These are phyloP conservation scores for Paramisgurnus dabryanus DNA, from an alignment of 2,113 vertebrate genomes.

Conservation along the genomic window DNA sequence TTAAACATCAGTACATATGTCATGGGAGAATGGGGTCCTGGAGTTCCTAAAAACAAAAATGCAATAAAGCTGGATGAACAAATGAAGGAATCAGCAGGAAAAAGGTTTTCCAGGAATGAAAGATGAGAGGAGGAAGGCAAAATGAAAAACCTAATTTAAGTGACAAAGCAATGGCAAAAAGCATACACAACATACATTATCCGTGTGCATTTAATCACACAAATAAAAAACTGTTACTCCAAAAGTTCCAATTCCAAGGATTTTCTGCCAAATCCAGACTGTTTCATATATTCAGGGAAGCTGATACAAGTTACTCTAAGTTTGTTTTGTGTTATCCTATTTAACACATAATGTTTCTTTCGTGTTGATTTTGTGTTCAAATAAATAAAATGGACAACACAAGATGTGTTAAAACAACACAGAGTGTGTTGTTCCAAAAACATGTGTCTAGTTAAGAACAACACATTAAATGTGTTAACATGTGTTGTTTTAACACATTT, in stretches of 20 bases:
- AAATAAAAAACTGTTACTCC: neutral
- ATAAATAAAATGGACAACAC: too few species aligned
- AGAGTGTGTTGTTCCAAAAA: too few species aligned
- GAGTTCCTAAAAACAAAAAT: neutral
- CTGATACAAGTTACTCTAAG: neutral
- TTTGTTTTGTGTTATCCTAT: too few species aligned
- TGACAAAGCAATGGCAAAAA: neutral
- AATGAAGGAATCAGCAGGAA: slow-evolving; percentile 44
- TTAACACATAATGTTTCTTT: too few species aligned
- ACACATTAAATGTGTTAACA: too few species aligned
- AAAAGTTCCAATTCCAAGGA: neutral
- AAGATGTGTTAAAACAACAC: too few species aligned
- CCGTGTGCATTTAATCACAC: neutral
- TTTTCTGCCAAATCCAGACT: neutral
- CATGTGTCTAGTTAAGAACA: too few species aligned
- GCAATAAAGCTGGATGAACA: slow-evolving; percentile 41
- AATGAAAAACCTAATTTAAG: slow-evolving; percentile 15
- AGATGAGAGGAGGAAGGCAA: neutral
- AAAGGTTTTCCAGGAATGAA: slow-evolving; percentile 45
- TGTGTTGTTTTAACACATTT: too few species aligned
- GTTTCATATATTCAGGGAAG: neutral
- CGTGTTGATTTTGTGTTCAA: too few species aligned
- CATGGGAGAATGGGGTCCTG: neutral
- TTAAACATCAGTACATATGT: neutral
- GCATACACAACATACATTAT: neutral